Conservation (phyloP, 2,888 invertebrate species). For the Dastarcus helophoroides region DNA sequence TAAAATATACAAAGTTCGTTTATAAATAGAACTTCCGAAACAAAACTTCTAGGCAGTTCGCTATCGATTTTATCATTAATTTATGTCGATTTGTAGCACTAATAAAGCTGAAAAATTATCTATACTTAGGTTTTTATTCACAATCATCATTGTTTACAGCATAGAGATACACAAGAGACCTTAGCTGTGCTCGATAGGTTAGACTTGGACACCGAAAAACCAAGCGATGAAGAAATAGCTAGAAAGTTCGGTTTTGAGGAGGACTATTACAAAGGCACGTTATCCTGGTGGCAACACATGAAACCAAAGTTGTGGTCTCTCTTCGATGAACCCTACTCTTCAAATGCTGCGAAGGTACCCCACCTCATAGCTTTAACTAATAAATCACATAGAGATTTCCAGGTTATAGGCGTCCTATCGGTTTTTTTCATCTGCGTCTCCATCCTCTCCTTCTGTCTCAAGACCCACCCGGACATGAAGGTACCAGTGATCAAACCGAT, state of each 20-base stretch:
- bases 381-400: too few species aligned
- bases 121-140: too few species aligned
- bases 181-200: slow-evolving; percentile 92
- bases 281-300: slow-evolving; percentile 93
- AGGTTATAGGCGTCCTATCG: slow-evolving; percentile 96
- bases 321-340: slow-evolving; percentile 99
- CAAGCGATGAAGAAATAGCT: slow-evolving; percentile 95
- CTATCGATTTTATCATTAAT: too few species aligned
- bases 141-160: too few species aligned
- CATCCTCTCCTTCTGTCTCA: slow-evolving; percentile 97
- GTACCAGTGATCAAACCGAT: slow-evolving; percentile 78
- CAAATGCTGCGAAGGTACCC: slow-evolving; percentile 92
- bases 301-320: slow-evolving; percentile 98
- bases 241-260: slow-evolving; percentile 95
- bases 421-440: slow-evolving; percentile 99
- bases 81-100: too few species aligned
- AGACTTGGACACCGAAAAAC: slow-evolving; percentile 96
- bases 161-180: slow-evolving; percentile 98
- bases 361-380: too few species aligned
- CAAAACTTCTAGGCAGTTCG: too few species aligned
- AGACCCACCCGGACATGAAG: slow-evolving; percentile 98
- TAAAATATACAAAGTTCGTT: too few species aligned
- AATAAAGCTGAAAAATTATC: too few species aligned
- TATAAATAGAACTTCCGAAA: too few species aligned
- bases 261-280: slow-evolving; percentile 80